phyloP scores from a whole-genome alignment of 2,113 vertebrate species.

The Malurus elegans region DNA sequence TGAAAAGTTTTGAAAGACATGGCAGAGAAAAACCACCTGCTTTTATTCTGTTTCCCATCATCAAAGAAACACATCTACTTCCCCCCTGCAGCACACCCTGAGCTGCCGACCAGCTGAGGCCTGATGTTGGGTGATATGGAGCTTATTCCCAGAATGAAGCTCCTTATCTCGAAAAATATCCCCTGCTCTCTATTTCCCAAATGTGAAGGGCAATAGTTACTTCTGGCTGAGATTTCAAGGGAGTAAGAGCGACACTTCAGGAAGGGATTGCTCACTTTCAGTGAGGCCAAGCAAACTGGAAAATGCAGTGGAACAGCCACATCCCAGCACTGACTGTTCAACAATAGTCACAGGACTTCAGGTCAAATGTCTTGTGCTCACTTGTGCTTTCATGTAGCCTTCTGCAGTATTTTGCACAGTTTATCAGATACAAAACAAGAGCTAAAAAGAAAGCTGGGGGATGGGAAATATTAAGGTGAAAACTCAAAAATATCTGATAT shows the following conservation, averaged over 20 bases:
- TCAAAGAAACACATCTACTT: not conserved
- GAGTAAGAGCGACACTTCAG: not conserved
- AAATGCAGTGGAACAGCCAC: not conserved
- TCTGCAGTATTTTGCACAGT: not conserved
- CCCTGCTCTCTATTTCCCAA: not conserved
- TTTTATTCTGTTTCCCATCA: not conserved
- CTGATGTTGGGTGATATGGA: not conserved
- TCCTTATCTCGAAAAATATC: not conserved
- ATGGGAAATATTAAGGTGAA: not conserved
- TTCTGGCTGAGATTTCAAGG: not conserved
- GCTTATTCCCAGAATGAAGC: not conserved
- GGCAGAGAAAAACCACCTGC: not conserved
- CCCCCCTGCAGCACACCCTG: fast-evolving
- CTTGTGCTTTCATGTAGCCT: not conserved
- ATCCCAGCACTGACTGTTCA: not conserved
- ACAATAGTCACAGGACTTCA: not conserved
- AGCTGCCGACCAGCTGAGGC: not conserved
- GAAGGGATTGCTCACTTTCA: not conserved
- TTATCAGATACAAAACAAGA: not conserved
- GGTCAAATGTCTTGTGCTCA: not conserved
- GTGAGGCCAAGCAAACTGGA: not conserved
- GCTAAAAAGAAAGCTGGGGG: not conserved
- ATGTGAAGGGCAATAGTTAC: not conserved
- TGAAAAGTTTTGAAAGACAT: not conserved
- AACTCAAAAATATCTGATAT: not conserved